Evolutionary conservation across 2,797 vertebrate species (phyloP), one percentile per base, ranked within the genome.

Genomic region (Alectoris magna): DNA sequence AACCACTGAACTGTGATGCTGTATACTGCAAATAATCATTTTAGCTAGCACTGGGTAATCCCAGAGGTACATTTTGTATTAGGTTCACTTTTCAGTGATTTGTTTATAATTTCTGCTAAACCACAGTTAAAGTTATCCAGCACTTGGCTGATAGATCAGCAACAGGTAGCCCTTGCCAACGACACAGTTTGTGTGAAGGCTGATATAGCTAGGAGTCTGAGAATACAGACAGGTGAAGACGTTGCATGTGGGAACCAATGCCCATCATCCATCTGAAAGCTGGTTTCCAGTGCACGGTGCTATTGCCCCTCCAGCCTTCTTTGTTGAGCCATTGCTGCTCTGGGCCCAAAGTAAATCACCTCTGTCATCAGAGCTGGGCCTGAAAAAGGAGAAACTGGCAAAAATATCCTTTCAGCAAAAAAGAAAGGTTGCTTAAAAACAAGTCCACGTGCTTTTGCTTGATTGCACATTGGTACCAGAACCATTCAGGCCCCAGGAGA

Each of bases 21-120:
- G 9, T 51, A 29, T 1, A 13, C 39, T 62, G 56, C 87, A 93
- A 96, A 95, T 77, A 87, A 93, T 83, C 72, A 85, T 87, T 87
- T 87, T 70, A 88, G 49, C 48, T 67, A 69, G 70, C 53, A 23
- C 12, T 74, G 76, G 24, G 24, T 62, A 74, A 53, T 93, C 88
- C 71, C 84, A 90, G 74, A 4, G 19, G 64, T 29, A 87, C 59
- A 81, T 79, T 90, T 89, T 66, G 94, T 56, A 97, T 90, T 78
- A 89, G 84, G 64, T 88, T 94, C 53, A 38, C 68, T 96, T 97
- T 95, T 94, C 95, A 97, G 90, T 92, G 81, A 88, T 97, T 96
- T 97, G 96, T 97, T 97, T 95, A 95, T 81, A 95, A 96, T 93
- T 94, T 95, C 90, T 96, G 78, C 88, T 96, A 97, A 97, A 96